Evolutionary conservation across 2,113 vertebrate genomes (phyloP).

Genomic region (Chionis minor): DNA sequence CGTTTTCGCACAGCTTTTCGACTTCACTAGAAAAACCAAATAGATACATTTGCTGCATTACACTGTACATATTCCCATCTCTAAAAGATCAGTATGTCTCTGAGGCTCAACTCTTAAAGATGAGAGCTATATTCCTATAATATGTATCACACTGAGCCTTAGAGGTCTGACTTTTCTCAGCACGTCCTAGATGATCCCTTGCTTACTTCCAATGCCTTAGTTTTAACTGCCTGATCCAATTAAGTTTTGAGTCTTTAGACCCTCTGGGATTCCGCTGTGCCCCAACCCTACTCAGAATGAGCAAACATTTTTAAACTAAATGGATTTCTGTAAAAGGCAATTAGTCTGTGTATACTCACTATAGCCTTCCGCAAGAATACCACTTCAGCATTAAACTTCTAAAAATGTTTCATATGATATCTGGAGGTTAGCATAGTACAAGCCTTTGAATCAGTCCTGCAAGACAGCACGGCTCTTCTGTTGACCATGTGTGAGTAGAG

Average conservation of each 20-base stretch:
- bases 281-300: not conserved
- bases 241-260: not conserved
- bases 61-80: not conserved
- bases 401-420: fast-evolving
- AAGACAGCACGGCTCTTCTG: not conserved
- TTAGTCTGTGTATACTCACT: not conserved
- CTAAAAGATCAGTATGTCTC: not conserved
- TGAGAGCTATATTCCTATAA: not conserved
- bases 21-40: not conserved
- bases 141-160: fast-evolving
- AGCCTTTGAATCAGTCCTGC: not conserved
- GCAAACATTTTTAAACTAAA: not conserved
- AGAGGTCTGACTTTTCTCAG: not conserved
- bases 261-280: not conserved
- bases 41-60: not conserved
- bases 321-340: not conserved
- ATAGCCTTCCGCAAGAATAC: not conserved
- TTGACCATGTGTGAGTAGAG: not conserved
- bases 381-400: not conserved
- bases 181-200: not conserved
- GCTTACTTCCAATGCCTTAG: not conserved
- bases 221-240: not conserved
- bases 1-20: not conserved
- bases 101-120: not conserved
- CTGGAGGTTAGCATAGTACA: not conserved